Conservation (phyloP, 2,888 invertebrate species). For the Acanthosepion lycidas region DNA sequence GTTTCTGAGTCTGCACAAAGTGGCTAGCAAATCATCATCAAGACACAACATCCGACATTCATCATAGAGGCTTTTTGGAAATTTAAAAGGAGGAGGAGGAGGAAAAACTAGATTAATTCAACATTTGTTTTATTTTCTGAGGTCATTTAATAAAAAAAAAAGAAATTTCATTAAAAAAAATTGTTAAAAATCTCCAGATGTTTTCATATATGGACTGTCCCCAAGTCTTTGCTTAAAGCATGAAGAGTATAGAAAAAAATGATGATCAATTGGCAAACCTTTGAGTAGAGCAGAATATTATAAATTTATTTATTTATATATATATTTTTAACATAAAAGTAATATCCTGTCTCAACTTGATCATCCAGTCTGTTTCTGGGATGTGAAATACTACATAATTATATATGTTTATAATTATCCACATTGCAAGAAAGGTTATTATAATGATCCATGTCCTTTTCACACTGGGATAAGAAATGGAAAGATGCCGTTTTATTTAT, state of each 20-base stretch:
- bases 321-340: background rate
- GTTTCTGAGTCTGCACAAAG: background rate
- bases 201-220: background rate
- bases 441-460: background rate
- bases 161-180: background rate
- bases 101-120: background rate
- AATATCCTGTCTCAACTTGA: background rate
- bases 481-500: background rate
- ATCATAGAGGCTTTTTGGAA: background rate
- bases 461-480: background rate
- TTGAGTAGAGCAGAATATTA: background rate
- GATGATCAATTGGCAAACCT: background rate
- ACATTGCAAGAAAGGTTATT: background rate
- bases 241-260: background rate
- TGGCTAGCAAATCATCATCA: background rate
- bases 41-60: background rate
- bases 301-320: background rate
- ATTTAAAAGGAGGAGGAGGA: background rate
- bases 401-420: background rate
- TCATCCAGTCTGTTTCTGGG: background rate
- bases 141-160: background rate
- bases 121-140: slow-evolving; percentile 34
- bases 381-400: background rate
- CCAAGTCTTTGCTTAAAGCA: background rate
- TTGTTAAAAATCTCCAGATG: background rate